Percentiles rank a stretch among this genome's conserved stretches.
Evolutionary conservation across 2,888 invertebrate species (phyloP).

Genomic region (Troglohyphantes excavatus): DNA sequence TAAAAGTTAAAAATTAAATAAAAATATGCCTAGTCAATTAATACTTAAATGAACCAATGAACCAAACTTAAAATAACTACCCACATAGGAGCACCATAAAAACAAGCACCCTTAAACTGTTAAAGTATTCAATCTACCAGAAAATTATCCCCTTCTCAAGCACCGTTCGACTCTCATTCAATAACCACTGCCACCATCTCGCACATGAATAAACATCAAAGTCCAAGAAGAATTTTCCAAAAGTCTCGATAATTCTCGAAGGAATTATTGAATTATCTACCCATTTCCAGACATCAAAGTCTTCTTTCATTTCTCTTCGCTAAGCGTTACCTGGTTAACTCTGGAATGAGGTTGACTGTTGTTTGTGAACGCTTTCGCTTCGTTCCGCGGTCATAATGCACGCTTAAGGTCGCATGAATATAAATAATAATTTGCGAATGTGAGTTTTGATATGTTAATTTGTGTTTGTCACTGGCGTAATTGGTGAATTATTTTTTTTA

Average conservation of each 20-base stretch:
- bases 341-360: constrained; percentile 1
- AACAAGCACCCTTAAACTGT: too few species aligned
- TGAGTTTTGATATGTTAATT: constrained; percentile 27
- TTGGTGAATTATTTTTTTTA: too few species aligned
- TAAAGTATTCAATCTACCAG: neutral
- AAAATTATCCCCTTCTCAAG: constrained; percentile 18
- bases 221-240: constrained; percentile 9
- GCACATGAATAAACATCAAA: neutral
- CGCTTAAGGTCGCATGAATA: neutral
- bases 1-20: too few species aligned
- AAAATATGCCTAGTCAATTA: too few species aligned
- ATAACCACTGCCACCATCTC: constrained; percentile 8
- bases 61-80: too few species aligned
- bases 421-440: constrained; percentile 38
- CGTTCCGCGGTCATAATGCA: neutral
- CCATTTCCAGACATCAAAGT: constrained; percentile 46
- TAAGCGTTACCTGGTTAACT: constrained; percentile 26
- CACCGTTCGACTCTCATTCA: neutral
- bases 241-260: constrained; percentile 6
- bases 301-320: constrained; percentile 16
- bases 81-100: too few species aligned
- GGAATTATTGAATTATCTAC: constrained; percentile 51
- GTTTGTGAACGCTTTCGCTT: neutral
- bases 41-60: too few species aligned
- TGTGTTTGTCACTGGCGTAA: too few species aligned